A percentile compares a stretch with the other conserved stretches of the same genome.
These are phyloP conservation scores for Anastatus disparis DNA, from an alignment of 1,140 invertebrate species.

Conservation along the genomic window DNA sequence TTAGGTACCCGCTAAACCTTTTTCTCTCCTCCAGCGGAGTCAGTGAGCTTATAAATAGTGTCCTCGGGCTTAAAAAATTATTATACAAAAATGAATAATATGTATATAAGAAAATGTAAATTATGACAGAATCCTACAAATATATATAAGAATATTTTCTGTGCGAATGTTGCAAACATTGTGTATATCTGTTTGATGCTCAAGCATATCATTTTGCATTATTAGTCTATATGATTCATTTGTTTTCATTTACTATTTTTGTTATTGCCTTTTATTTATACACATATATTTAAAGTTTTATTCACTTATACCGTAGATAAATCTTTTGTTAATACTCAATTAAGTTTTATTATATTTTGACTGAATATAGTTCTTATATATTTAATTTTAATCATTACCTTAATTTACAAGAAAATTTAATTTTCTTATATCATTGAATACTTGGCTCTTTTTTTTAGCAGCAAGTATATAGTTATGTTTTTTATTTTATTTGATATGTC, in stretches of 20 bases:
- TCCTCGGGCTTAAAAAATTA: constrained; percentile 13
- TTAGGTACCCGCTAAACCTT: constrained; percentile 5
- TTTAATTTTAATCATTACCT: constrained; percentile 25
- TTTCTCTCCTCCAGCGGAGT: constrained; percentile 23
- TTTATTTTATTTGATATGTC: not conserved
- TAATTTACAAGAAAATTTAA: constrained; percentile 22
- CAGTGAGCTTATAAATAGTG: constrained; percentile 23
- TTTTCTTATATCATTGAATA: not conserved
- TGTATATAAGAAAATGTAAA: constrained; percentile 65
- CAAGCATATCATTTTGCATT: constrained; percentile 5
- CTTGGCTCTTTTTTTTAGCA: not conserved
- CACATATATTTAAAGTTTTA: constrained; percentile 8
- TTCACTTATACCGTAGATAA: not conserved
- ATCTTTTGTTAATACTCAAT: not conserved
- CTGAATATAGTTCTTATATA: constrained; percentile 13
- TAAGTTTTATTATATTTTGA: constrained; percentile 19
- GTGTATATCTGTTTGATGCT: constrained; percentile 23
- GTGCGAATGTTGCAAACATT: constrained; percentile 49
- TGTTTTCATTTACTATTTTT: constrained; percentile 22
- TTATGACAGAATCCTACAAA: constrained; percentile 59
- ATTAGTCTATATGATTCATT: not conserved
- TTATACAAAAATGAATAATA: constrained; percentile 43
- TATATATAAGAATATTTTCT: constrained; percentile 64
- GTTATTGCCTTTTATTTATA: constrained; percentile 27
- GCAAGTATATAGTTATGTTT: not conserved